Conservation (phyloP, 2,888 invertebrate species). For the Aproaerema taeniolella region DNA sequence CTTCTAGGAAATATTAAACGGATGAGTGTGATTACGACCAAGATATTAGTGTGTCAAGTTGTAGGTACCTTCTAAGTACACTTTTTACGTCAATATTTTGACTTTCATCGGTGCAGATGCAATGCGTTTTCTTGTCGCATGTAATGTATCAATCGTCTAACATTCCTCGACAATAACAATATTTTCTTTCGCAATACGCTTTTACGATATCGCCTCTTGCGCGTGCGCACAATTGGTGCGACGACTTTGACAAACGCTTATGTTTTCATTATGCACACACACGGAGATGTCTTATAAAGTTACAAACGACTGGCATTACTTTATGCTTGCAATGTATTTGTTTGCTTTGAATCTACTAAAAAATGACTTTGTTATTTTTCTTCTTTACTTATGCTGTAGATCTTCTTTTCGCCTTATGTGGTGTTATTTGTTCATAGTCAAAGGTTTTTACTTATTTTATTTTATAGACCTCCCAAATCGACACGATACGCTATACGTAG, state of each 20-base stretch:
- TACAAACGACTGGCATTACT: constrained; percentile 45
- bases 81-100: constrained; percentile 32
- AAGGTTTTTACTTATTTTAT: too few relatives aligned
- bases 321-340: constrained; percentile 35
- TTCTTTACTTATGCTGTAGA: constrained; percentile 3
- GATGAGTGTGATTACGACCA: not conserved
- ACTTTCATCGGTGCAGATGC: constrained; percentile 57
- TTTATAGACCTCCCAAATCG: too few relatives aligned
- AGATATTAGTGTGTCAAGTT: not conserved
- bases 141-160: constrained; percentile 55
- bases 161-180: constrained; percentile 51
- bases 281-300: constrained; percentile 50
- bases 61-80: not conserved
- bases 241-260: constrained; percentile 45
- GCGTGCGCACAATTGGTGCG: constrained; percentile 42
- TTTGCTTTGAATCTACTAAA: constrained; percentile 41
- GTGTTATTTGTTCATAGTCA: too few relatives aligned
- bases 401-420: constrained; percentile 1
- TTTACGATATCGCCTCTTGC: constrained; percentile 49
- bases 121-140: too few relatives aligned
- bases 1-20: not conserved
- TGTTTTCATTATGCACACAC: constrained; percentile 53
- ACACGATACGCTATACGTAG: too few relatives aligned
- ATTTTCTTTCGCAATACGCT: constrained; percentile 54
- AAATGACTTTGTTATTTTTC: constrained; percentile 8